Conservation (phyloP, 2,797 vertebrate genomes). For the Alfaro cultratus region DNA sequence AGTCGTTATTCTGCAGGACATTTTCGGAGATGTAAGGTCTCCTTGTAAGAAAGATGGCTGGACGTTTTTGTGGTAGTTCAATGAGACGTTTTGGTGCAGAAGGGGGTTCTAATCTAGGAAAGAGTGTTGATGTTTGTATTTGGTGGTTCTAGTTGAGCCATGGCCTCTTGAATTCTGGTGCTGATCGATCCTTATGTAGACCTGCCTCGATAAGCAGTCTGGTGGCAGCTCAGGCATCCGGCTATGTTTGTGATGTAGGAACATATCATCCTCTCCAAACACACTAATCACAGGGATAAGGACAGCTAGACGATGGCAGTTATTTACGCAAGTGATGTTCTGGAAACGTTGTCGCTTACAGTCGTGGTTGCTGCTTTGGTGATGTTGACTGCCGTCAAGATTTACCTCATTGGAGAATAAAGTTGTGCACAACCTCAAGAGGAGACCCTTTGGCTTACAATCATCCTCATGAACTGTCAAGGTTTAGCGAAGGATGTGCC, state of each 20-base stretch:
- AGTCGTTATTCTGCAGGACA: not conserved
- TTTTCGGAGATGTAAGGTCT: not conserved
- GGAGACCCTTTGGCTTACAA: no score
- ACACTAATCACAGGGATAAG: no score
- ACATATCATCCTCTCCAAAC: not conserved
- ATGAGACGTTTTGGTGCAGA: not conserved
- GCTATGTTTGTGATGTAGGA: no score
- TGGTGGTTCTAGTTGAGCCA: not conserved
- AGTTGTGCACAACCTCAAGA: no score
- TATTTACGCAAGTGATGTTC: no score
- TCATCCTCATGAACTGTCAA: no score
- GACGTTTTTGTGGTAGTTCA: not conserved
- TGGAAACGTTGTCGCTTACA: no score
- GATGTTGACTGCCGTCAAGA: no score
- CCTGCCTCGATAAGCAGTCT: not conserved
- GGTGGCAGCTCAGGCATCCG: not conserved
- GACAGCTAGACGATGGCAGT: no score
- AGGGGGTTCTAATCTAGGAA: not conserved
- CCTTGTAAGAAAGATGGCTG: not conserved
- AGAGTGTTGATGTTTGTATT: not conserved
- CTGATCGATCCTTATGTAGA: not conserved
- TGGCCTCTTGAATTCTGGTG: not conserved
- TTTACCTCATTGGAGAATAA: no score
- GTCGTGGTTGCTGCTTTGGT: no score
- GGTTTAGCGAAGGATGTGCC: no score